A percentile compares a stretch with the other conserved stretches of the same genome.
phyloP scores from a whole-genome alignment of 2,888 invertebrate genomes.

The Clostera curtula region DNA sequence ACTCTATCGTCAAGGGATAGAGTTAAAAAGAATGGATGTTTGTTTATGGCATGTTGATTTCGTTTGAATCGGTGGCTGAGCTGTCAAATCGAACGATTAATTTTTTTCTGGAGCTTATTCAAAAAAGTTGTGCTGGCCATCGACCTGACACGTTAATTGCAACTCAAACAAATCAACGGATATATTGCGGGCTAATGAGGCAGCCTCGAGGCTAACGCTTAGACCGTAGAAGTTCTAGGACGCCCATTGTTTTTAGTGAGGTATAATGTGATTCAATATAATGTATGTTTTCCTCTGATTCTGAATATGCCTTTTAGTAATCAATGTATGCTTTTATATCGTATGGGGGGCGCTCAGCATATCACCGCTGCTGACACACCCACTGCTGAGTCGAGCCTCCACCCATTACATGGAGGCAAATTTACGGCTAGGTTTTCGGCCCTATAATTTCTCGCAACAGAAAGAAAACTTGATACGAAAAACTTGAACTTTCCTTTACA shows the following conservation, averaged over 20 bases:
- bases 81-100: slow-evolving; percentile 29
- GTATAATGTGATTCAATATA: too few relatives aligned
- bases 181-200: slow-evolving; percentile 61
- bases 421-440: too few relatives aligned
- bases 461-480: too few relatives aligned
- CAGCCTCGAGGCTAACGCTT: slow-evolving; percentile 9
- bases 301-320: too few relatives aligned
- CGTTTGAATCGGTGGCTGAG: slow-evolving; percentile 27
- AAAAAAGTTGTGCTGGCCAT: slow-evolving; percentile 41
- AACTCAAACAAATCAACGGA: slow-evolving; percentile 66
- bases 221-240: slow-evolving; percentile 8
- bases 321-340: too few relatives aligned
- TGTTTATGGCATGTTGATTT: slow-evolving; percentile 21
- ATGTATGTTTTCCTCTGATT: too few relatives aligned
- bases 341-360: too few relatives aligned
- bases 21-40: slow-evolving; percentile 17
- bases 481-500: too few relatives aligned
- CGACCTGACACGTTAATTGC: slow-evolving; percentile 64
- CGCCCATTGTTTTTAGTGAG: slow-evolving; percentile 10
- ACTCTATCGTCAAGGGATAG: slow-evolving; percentile 26
- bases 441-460: too few relatives aligned
- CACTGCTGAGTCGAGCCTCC: too few relatives aligned
- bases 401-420: too few relatives aligned
- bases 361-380: too few relatives aligned
- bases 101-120: slow-evolving; percentile 29